These are phyloP conservation scores for Sebastes kiyomatsui DNA, from an alignment of 2,797 vertebrate species.

Conservation along the genomic window DNA sequence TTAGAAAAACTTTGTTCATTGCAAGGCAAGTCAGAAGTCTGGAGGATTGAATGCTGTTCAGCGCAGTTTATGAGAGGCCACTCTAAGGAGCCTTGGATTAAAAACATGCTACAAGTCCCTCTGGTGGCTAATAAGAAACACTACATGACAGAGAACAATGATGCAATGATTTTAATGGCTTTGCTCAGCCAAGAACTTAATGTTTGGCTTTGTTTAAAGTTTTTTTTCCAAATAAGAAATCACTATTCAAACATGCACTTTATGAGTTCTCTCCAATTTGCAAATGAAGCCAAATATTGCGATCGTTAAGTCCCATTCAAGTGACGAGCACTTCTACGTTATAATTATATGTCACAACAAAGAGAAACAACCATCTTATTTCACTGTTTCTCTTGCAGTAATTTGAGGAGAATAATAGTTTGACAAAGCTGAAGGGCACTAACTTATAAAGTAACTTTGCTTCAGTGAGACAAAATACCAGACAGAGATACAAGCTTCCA, in stretches of 20 bases:
- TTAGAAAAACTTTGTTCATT: not conserved
- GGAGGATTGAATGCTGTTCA: not conserved
- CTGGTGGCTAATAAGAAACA: not conserved
- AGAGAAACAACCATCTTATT: not conserved
- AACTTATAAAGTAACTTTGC: not conserved
- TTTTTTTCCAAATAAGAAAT: not conserved
- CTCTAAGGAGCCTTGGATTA: not conserved
- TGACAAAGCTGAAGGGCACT: not conserved
- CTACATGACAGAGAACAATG: not conserved
- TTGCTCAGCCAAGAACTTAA: not conserved
- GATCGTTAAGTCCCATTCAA: not conserved
- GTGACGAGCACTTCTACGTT: fast-evolving
- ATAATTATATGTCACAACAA: not conserved
- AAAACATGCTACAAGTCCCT: not conserved
- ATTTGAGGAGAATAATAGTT: not conserved
- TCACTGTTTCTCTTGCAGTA: not conserved
- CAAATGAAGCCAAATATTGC: not conserved
- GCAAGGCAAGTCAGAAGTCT: not conserved
- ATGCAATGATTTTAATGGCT: not conserved
- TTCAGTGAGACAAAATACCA: not conserved
- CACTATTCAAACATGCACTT: not conserved
- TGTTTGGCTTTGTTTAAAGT: not conserved
- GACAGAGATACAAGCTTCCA: not conserved
- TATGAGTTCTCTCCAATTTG: not conserved
- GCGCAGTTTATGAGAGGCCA: not conserved